Evolutionary conservation across 2,888 invertebrate species (phyloP).

Genomic region (Pandemis corylana): DNA sequence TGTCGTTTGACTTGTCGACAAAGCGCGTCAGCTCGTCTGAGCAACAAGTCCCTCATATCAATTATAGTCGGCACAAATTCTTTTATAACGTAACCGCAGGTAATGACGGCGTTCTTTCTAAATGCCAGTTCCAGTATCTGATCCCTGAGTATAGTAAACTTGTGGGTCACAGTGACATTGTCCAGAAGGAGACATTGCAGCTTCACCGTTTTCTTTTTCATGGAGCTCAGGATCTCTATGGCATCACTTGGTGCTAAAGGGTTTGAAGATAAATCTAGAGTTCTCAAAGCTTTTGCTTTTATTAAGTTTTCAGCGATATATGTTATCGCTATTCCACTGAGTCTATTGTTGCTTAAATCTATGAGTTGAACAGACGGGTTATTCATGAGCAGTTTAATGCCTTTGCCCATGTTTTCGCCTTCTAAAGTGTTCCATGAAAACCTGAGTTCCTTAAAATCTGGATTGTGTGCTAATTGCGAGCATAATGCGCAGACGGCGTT

Average conservation of each 20-base stretch:
- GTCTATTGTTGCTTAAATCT: conserved; percentile 53
- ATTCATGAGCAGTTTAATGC: conserved; percentile 41
- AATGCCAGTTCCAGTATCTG: background rate
- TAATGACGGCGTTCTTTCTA: background rate
- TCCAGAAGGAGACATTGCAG: conserved; percentile 56
- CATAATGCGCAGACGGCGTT: conserved; percentile 49
- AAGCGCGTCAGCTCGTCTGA: background rate
- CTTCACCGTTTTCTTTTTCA: conserved; percentile 51
- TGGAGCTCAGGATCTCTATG: conserved; percentile 47
- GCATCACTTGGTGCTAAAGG: conserved; percentile 57
- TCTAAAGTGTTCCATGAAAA: conserved; percentile 55
- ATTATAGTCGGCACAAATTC: background rate
- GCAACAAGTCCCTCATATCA: background rate
- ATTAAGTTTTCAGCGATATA: conserved; percentile 48
- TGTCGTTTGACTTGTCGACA: background rate
- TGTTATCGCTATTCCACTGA: conserved; percentile 46
- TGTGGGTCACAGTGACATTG: conserved; percentile 53
- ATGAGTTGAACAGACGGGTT: conserved; percentile 46
- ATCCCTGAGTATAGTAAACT: conserved; percentile 48
- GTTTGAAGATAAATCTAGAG: conserved; percentile 62
- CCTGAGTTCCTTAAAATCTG: conserved; percentile 49
- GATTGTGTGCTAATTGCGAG: conserved; percentile 46
- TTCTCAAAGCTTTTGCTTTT: conserved; percentile 49
- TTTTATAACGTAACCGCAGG: background rate
- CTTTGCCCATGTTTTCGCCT: conserved; percentile 44